phyloP scores from a whole-genome alignment of 2,113 vertebrate species.

The Triplophysa siluroides region DNA sequence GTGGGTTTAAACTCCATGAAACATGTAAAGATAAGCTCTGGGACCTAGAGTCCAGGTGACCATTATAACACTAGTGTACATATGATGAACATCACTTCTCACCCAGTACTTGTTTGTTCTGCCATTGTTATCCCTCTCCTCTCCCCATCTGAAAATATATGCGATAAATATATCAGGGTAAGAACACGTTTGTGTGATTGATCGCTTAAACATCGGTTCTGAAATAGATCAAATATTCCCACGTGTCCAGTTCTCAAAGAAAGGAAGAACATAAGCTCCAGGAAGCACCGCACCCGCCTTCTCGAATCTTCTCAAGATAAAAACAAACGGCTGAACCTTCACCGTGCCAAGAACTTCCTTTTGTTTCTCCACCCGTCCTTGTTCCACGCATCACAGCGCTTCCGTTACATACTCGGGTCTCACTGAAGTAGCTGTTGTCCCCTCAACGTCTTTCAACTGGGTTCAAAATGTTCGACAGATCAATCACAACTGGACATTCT shows the following conservation, averaged over 20 bases:
- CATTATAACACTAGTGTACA: background rate
- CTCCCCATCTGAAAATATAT: slow-evolving; percentile 85
- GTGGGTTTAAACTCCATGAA: background rate
- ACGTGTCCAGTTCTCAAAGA: slow-evolving; percentile 49
- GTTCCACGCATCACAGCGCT: background rate
- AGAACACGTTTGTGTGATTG: background rate
- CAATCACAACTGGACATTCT: slow-evolving; percentile 52
- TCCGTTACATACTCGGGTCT: background rate
- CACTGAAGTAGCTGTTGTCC: slow-evolving; percentile 48
- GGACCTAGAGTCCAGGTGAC: background rate
- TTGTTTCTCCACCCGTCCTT: background rate
- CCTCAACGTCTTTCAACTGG: slow-evolving; percentile 62
- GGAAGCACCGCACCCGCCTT: slow-evolving; percentile 54
- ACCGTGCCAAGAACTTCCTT: slow-evolving; percentile 44
- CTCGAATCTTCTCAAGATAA: slow-evolving; percentile 29
- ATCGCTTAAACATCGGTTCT: background rate
- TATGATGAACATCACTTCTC: slow-evolving; percentile 59
- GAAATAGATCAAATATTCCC: slow-evolving; percentile 17
- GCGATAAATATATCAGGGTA: background rate
- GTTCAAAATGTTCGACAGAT: slow-evolving; percentile 58
- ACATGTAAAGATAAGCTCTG: background rate
- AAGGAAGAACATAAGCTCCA: slow-evolving; percentile 46
- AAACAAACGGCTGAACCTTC: slow-evolving; percentile 18
- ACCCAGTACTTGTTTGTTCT: slow-evolving; percentile 89
- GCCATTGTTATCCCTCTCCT: slow-evolving; percentile 79